phyloP scores from a whole-genome alignment of 2,888 invertebrate genomes.

The Drosophila niveifrons region DNA sequence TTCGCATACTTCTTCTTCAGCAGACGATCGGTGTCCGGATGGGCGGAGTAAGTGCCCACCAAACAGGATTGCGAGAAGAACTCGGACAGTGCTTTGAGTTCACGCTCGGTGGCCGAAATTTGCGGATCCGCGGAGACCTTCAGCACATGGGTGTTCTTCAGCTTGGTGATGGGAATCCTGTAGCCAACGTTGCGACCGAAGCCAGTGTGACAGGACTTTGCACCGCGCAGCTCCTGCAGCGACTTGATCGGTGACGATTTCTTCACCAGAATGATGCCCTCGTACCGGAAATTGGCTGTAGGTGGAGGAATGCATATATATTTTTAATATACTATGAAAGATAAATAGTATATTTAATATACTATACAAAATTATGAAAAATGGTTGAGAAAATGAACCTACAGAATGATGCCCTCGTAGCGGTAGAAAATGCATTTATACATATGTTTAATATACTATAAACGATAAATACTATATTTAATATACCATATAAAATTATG shows the following conservation, averaged over 20 bases:
- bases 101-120: slow-evolving; percentile 88
- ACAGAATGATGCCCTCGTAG: too few species aligned
- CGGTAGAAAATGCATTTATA: too few species aligned
- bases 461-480: too few species aligned
- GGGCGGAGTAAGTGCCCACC: slow-evolving; percentile 93
- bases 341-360: too few species aligned
- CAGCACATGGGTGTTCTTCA: slow-evolving; percentile 88
- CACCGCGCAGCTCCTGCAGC: slow-evolving; percentile 90
- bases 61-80: slow-evolving; percentile 94
- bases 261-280: slow-evolving; percentile 92
- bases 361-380: too few species aligned
- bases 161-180: slow-evolving; percentile 92
- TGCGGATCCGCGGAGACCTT: slow-evolving; percentile 83
- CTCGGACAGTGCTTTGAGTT: slow-evolving; percentile 91
- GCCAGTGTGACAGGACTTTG: slow-evolving; percentile 94
- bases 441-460: too few species aligned
- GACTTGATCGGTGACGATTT: slow-evolving; percentile 90
- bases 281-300: slow-evolving; percentile 91
- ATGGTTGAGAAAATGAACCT: too few species aligned
- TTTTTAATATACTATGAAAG: too few species aligned
- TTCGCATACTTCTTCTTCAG: slow-evolving; percentile 92
- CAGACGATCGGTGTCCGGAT: slow-evolving; percentile 89
- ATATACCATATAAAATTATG: too few species aligned
- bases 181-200: slow-evolving; percentile 95
- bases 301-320: neutral